These are phyloP conservation scores for Ptilodon capucinus DNA, from an alignment of 2,888 invertebrate species.

Conservation along the genomic window DNA sequence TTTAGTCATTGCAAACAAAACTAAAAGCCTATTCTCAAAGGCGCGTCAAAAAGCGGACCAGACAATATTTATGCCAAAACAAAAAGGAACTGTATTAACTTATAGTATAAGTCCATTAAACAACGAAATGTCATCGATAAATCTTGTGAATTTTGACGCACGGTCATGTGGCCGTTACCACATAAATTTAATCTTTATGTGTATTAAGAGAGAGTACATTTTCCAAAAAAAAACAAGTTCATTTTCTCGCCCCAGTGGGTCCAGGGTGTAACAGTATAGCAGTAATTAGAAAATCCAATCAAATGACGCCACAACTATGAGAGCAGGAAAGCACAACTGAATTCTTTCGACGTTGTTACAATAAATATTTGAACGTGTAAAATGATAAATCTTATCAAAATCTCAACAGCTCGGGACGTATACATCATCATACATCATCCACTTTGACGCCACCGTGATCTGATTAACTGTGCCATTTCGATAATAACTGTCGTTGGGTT, in stretches of 20 bases:
- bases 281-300: not conserved
- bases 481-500: conserved; percentile 44
- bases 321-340: conserved; percentile 12
- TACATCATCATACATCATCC: conserved; percentile 76
- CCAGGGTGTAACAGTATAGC: not conserved
- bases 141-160: too few species aligned
- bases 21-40: too few species aligned
- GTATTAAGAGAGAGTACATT: too few species aligned
- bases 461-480: conserved; percentile 52
- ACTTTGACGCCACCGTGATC: conserved; percentile 58
- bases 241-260: too few species aligned
- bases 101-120: too few species aligned
- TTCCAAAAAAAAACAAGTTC: too few species aligned
- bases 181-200: too few species aligned
- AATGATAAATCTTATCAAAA: conserved; percentile 53
- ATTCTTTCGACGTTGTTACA: conserved; percentile 29
- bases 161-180: too few species aligned
- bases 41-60: too few species aligned
- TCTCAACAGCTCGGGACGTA: conserved; percentile 48
- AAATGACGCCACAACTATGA: conserved; percentile 8
- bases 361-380: conserved; percentile 35
- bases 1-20: not conserved
- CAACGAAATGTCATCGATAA: too few species aligned
- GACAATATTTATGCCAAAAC: too few species aligned
- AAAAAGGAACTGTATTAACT: too few species aligned